These are phyloP conservation scores for Callipepla californica DNA, from an alignment of 2,113 vertebrate species.

Conservation along the genomic window DNA sequence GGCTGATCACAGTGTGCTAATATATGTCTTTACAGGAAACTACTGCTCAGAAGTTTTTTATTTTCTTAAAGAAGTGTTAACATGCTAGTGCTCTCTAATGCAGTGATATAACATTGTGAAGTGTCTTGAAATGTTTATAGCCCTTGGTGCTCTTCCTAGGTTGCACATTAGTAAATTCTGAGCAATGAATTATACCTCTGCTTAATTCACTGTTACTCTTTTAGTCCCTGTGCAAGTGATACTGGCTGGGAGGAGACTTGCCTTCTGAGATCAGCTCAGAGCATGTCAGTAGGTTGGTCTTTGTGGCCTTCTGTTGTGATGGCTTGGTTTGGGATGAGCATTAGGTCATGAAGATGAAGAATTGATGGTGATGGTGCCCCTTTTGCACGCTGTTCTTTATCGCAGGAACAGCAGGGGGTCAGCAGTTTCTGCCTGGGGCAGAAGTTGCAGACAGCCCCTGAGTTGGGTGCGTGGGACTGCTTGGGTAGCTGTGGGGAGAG, in stretches of 20 bases:
- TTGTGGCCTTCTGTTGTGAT: neutral
- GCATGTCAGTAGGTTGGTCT: neutral
- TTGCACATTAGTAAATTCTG: slow-evolving; percentile 70
- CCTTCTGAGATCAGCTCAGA: neutral
- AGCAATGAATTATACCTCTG: slow-evolving; percentile 43
- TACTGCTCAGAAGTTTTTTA: slow-evolving; percentile 60
- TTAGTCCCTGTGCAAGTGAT: slow-evolving; percentile 40
- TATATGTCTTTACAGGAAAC: slow-evolving; percentile 48
- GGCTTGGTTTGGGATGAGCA: neutral
- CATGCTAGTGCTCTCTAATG: slow-evolving; percentile 61
- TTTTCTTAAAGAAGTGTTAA: slow-evolving; percentile 66
- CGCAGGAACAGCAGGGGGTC: neutral
- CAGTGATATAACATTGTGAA: slow-evolving; percentile 65
- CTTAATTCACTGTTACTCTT: slow-evolving; percentile 60
- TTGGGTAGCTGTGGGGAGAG: neutral
- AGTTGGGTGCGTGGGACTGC: fast-evolving
- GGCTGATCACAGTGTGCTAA: slow-evolving; percentile 11
- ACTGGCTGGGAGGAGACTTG: neutral
- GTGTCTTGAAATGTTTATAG: slow-evolving; percentile 70
- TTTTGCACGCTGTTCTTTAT: neutral
- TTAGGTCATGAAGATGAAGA: neutral
- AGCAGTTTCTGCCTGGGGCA: neutral
- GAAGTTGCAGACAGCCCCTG: neutral
- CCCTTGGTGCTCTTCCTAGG: slow-evolving; percentile 39
- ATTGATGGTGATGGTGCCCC: neutral